Conservation (phyloP, 1,140 invertebrate species). For the Papilio polytes region DNA sequence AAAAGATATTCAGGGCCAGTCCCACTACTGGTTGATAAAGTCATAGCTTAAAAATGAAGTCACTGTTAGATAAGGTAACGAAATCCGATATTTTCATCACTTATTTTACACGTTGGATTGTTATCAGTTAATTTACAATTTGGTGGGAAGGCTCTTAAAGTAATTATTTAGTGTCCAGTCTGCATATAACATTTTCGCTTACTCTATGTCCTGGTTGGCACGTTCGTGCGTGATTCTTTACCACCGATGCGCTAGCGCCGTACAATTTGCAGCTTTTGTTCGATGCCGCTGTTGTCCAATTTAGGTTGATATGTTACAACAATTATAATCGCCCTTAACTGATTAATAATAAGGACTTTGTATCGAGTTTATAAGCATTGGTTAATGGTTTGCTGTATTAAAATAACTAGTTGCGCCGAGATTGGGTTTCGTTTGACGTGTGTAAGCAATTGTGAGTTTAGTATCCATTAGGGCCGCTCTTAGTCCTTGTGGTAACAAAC, state of each 20-base stretch:
- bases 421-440: conserved; percentile 45
- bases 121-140: too few relatives aligned
- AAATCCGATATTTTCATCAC: too few relatives aligned
- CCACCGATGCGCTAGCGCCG: conserved; percentile 52
- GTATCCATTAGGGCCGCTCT: neutral
- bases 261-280: conserved; percentile 56
- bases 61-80: too few relatives aligned
- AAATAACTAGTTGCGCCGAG: conserved; percentile 45
- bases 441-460: conserved; percentile 15
- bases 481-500: neutral
- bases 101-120: too few relatives aligned
- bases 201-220: conserved; percentile 43
- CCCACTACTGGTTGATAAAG: too few relatives aligned
- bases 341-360: conserved; percentile 31
- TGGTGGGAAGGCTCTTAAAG: too few relatives aligned
- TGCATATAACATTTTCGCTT: neutral
- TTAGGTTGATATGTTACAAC: conserved; percentile 28
- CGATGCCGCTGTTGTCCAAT: conserved; percentile 46
- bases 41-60: too few relatives aligned
- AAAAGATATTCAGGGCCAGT: too few relatives aligned
- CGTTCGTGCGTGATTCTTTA: conserved; percentile 45
- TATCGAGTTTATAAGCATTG: neutral
- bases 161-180: conserved; percentile 33
- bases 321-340: conserved; percentile 27
- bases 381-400: conserved; percentile 44